phyloP scores from a whole-genome alignment of 2,888 invertebrate genomes.

The Athalia cordata region DNA sequence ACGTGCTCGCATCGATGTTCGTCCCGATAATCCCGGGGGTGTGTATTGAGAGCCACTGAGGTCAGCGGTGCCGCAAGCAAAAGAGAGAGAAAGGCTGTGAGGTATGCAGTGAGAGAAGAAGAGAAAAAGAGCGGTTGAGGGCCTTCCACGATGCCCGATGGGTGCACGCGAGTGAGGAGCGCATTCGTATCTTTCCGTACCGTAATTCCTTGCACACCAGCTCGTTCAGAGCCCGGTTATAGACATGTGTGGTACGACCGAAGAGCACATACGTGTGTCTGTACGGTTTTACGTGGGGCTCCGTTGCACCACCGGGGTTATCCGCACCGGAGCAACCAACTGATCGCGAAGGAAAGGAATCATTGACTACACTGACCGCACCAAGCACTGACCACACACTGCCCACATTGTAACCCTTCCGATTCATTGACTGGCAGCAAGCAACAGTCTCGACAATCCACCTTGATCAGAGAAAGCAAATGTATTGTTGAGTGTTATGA shows the following conservation, averaged over 20 bases:
- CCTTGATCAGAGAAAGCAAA: constrained; percentile 40
- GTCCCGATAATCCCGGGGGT: constrained; percentile 45
- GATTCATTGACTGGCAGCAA: constrained; percentile 44
- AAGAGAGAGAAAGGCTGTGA: constrained; percentile 41
- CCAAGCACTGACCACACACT: constrained; percentile 36
- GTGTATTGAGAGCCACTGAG: constrained; percentile 44
- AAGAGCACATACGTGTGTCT: constrained; percentile 10
- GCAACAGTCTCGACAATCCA: constrained; percentile 23
- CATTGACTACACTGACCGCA: constrained; percentile 31
- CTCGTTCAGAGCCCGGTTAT: background rate
- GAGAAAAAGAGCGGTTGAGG: constrained; percentile 42
- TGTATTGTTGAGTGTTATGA: constrained; percentile 46
- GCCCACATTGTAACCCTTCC: constrained; percentile 30
- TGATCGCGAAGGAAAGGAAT: constrained; percentile 34
- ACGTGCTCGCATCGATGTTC: background rate
- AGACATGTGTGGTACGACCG: background rate
- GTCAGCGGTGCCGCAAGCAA: constrained; percentile 26
- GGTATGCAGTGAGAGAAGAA: constrained; percentile 46
- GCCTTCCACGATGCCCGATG: constrained; percentile 25
- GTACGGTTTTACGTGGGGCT: constrained; percentile 9
- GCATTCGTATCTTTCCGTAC: constrained; percentile 39
- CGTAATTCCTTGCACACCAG: constrained; percentile 27
- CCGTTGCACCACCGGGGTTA: background rate
- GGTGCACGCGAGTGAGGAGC: constrained; percentile 15
- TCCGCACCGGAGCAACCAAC: background rate